Conservation (phyloP, 2,797 vertebrate species). For the Chaetophractus vellerosus region DNA sequence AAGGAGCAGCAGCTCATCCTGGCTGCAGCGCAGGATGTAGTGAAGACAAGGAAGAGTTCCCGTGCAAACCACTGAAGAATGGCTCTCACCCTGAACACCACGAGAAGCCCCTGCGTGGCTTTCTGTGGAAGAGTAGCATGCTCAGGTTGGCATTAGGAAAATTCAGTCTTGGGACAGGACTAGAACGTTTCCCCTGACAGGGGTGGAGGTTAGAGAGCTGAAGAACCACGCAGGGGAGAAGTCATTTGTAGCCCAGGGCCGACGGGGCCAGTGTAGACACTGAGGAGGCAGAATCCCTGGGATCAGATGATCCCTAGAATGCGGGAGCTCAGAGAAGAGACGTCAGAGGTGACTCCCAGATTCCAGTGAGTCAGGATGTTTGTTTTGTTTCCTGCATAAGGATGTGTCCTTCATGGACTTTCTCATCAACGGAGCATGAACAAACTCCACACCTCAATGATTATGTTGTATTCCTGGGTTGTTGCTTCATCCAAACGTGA, state of each 20-base stretch:
- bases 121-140: not conserved
- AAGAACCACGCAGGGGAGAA: not conserved
- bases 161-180: not conserved
- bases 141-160: not conserved
- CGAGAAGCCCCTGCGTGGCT: not conserved
- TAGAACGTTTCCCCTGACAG: not conserved
- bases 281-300: not conserved
- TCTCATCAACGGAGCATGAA: not conserved
- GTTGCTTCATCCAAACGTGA: not conserved
- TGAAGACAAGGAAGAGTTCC: not conserved
- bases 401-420: not conserved
- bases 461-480: constrained; percentile 18
- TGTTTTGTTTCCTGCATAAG: not conserved
- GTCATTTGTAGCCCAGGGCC: not conserved
- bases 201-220: not conserved
- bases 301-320: not conserved
- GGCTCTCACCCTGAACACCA: no score
- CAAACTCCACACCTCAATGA: not conserved
- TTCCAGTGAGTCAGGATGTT: not conserved
- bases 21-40: not conserved
- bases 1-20: not conserved
- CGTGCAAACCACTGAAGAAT: not conserved
- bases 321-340: not conserved
- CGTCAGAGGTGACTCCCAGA: not conserved
- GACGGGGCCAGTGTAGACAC: not conserved